phyloP scores from a whole-genome alignment of 2,113 vertebrate genomes.

The Lamprotornis superbus region DNA sequence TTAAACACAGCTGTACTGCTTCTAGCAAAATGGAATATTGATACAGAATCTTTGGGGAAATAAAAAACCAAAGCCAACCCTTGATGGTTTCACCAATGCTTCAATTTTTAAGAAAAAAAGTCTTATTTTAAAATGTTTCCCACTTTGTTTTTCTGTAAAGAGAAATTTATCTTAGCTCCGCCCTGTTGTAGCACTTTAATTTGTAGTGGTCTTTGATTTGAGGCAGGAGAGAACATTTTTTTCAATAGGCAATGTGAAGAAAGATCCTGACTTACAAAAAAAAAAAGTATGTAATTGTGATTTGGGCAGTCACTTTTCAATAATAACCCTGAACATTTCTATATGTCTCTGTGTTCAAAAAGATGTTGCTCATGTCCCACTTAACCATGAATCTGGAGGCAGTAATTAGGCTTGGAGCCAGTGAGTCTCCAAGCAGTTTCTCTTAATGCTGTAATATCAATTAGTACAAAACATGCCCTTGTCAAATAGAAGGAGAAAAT shows the following conservation, averaged over 20 bases:
- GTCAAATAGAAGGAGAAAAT: not conserved
- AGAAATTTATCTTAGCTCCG: not conserved
- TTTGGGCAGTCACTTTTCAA: not conserved
- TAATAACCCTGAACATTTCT: not conserved
- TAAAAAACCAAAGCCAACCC: not conserved
- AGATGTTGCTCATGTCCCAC: not conserved
- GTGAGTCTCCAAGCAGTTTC: not conserved
- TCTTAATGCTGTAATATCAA: not conserved
- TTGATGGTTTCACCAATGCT: not conserved
- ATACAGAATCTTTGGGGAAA: not conserved
- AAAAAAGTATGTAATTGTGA: not conserved
- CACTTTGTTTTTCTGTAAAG: not conserved
- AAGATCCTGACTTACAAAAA: not conserved
- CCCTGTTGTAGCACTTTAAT: not conserved
- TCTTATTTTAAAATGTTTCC: not conserved
- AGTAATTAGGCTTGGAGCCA: not conserved
- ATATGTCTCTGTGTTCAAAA: not conserved
- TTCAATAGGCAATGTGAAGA: not conserved
- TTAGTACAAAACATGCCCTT: not conserved
- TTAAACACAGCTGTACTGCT: not conserved
- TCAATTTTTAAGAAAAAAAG: not conserved
- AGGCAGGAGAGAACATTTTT: not conserved
- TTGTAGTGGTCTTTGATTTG: not conserved
- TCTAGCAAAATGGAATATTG: not conserved
- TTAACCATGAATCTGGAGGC: not conserved